Percentiles rank a stretch among this genome's conserved stretches.
Evolutionary conservation across 2,113 vertebrate genomes (phyloP).

Genomic region (Sclerurus mexicanus): DNA sequence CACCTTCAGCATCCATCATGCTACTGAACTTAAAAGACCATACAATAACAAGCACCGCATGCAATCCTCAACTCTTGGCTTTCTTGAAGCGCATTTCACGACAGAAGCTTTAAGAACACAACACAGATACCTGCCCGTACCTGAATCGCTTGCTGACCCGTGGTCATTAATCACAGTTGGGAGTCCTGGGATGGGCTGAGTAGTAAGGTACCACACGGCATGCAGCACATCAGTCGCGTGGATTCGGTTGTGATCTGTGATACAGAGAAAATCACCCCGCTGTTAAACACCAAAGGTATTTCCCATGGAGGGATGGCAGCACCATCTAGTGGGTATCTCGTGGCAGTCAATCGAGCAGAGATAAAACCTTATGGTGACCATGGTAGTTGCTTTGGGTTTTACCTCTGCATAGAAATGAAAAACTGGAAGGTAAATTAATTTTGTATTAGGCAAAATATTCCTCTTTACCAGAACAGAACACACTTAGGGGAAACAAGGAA

Average conservation of each 20-base stretch:
- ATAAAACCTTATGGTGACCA: background rate
- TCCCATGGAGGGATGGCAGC: constrained; percentile 8
- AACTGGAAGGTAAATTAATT: background rate
- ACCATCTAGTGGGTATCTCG: constrained; percentile 68
- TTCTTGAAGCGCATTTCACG: background rate
- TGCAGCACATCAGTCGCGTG: constrained; percentile 98
- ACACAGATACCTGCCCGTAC: constrained; percentile 55
- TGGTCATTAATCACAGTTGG: constrained; percentile 86
- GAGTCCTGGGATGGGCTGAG: constrained; percentile 91
- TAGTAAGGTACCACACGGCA: constrained; percentile 97
- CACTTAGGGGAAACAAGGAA: background rate
- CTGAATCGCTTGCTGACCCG: constrained; percentile 88
- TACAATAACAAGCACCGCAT: background rate
- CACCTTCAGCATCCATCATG: background rate
- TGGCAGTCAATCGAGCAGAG: background rate
- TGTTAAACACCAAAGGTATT: background rate
- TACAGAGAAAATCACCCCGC: background rate
- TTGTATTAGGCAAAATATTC: background rate
- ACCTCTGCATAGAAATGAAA: background rate
- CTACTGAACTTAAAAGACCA: background rate
- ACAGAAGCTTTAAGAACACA: background rate
- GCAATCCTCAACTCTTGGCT: background rate
- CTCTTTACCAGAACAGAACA: background rate
- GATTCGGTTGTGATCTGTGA: constrained; percentile 94
- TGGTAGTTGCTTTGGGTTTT: background rate